Evolutionary conservation across 2,797 vertebrate genomes (phyloP).

Genomic region (Alosa sapidissima): DNA sequence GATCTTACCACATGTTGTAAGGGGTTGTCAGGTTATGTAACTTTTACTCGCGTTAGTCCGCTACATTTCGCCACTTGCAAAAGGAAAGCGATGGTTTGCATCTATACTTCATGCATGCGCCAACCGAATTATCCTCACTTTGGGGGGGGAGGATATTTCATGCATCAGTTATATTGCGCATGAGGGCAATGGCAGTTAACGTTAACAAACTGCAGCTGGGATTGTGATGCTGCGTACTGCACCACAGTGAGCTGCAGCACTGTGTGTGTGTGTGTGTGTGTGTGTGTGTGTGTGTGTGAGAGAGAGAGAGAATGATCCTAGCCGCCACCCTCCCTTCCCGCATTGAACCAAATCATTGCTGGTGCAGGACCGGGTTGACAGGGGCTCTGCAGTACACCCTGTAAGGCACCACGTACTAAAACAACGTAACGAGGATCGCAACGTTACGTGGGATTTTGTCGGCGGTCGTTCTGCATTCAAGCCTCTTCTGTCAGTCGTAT

Average conservation of each 20-base stretch:
- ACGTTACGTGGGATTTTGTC: background rate
- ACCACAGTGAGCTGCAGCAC: background rate
- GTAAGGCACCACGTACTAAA: background rate
- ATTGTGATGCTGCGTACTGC: background rate
- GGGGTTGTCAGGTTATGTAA: background rate
- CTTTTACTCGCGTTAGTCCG: background rate
- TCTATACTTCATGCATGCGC: background rate
- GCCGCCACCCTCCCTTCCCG: slow-evolving; percentile 57
- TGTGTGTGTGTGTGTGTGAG: slow-evolving; percentile 56
- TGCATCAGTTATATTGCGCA: background rate
- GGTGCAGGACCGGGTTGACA: slow-evolving; percentile 71
- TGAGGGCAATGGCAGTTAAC: background rate
- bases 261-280: slow-evolving; percentile 23
- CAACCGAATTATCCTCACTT: background rate
- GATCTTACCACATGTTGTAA: background rate
- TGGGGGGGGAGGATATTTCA: background rate
- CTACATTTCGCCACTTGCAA: background rate
- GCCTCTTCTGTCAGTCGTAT: background rate
- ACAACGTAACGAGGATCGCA: background rate
- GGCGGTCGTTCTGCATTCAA: background rate
- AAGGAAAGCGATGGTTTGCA: background rate
- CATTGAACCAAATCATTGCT: slow-evolving; percentile 76
- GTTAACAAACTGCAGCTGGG: background rate
- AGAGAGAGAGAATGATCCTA: slow-evolving; percentile 49
- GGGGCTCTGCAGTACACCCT: slow-evolving; percentile 62